Conservation (phyloP, 1,140 invertebrate species). For the Linepithema humile region DNA sequence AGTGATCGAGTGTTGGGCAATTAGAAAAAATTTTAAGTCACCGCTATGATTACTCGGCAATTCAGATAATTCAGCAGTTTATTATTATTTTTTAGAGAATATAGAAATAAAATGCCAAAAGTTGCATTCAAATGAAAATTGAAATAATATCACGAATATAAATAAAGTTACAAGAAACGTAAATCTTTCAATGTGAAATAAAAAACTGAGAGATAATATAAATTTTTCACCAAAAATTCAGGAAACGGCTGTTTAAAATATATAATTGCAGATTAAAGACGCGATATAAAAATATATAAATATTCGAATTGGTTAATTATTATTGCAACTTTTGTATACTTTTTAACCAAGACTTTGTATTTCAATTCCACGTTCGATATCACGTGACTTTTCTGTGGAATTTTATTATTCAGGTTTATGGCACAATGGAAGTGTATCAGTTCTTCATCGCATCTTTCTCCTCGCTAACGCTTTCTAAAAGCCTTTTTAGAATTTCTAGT, state of each 20-base stretch:
- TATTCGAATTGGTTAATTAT: not conserved
- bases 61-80: not conserved
- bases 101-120: not conserved
- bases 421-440: not conserved
- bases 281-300: too few relatives aligned
- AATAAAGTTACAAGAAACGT: not conserved
- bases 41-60: not conserved
- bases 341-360: not conserved
- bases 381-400: not conserved
- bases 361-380: constrained; percentile 8
- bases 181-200: not conserved
- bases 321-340: not conserved
- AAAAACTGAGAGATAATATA: too few relatives aligned
- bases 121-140: not conserved
- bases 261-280: not conserved
- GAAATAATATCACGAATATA: not conserved
- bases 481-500: not conserved
- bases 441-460: constrained; percentile 10
- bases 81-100: not conserved
- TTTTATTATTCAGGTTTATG: constrained; percentile 36
- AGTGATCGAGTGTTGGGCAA: constrained; percentile 19
- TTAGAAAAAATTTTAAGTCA: constrained; percentile 31
- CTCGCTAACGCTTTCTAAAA: not conserved
- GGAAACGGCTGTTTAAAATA: too few relatives aligned
- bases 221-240: too few relatives aligned